These are phyloP conservation scores for Bucco capensis DNA, from an alignment of 2,113 vertebrate genomes.

Conservation along the genomic window DNA sequence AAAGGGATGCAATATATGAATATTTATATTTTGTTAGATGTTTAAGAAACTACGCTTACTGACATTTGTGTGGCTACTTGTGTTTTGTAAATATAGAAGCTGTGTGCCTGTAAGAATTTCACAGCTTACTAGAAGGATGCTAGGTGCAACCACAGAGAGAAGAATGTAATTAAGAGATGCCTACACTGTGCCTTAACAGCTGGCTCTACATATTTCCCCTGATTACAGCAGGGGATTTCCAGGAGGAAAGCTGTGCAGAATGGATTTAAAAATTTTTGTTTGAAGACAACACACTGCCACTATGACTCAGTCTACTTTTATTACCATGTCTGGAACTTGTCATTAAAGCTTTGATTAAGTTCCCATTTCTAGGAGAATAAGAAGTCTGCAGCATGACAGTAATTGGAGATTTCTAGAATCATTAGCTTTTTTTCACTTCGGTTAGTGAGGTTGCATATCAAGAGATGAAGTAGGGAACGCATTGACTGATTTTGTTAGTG, in stretches of 20 bases:
- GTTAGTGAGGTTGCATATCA: background rate
- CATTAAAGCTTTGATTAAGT: constrained; percentile 33
- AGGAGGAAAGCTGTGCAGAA: background rate
- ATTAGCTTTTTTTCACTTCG: background rate
- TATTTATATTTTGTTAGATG: background rate
- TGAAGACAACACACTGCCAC: background rate
- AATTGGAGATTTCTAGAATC: background rate
- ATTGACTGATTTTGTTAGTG: background rate
- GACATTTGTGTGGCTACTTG: background rate
- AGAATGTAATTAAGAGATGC: background rate
- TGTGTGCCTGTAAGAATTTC: background rate
- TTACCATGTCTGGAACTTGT: constrained; percentile 5
- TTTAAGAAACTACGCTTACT: background rate
- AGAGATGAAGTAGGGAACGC: background rate
- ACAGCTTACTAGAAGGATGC: background rate
- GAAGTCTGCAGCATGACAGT: background rate
- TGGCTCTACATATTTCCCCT: background rate
- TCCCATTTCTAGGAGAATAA: background rate
- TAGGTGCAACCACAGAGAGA: background rate
- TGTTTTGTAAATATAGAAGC: background rate
- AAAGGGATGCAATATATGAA: background rate
- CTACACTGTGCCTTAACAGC: background rate
- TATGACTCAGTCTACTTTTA: constrained; percentile 21
- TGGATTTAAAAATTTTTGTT: constrained; percentile 1
- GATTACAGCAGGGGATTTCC: background rate